Percentiles rank a stretch among this genome's conserved stretches.
Conservation (phyloP, 2,113 vertebrate genomes). For the Mohoua ochrocephala region DNA sequence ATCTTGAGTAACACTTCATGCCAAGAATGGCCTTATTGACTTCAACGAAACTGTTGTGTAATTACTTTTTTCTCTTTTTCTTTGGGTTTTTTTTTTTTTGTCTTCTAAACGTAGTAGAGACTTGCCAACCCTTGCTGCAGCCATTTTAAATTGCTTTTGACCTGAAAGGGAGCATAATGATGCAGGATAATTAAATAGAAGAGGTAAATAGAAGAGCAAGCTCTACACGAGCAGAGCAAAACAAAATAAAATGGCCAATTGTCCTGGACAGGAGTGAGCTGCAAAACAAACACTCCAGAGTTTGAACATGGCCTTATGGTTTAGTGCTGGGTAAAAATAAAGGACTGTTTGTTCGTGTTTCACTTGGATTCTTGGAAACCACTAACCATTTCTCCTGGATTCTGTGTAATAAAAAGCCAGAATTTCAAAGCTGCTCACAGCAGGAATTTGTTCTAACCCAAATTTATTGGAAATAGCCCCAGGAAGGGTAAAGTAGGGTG, state of each 20-base stretch:
- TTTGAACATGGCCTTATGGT: not conserved
- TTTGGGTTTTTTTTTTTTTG: not conserved
- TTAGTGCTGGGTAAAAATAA: not conserved
- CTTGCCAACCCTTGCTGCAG: not conserved
- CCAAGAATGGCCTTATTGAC: not conserved
- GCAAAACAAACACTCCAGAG: not conserved
- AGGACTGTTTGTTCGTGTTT: not conserved
- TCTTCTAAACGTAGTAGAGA: not conserved
- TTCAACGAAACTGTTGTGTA: not conserved
- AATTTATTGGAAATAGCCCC: not conserved
- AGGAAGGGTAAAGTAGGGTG: not conserved
- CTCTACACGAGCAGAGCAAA: not conserved
- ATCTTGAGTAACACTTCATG: not conserved
- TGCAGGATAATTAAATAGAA: not conserved
- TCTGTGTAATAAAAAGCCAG: not conserved
- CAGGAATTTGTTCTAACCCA: not conserved
- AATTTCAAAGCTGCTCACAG: not conserved
- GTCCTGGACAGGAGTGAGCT: not conserved
- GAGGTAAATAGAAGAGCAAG: not conserved
- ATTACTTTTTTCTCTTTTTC: not conserved
- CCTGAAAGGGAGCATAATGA: not conserved
- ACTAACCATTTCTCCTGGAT: not conserved
- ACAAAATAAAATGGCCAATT: not conserved
- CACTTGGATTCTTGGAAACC: not conserved
- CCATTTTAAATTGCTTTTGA: not conserved